These are phyloP conservation scores for Ylistrum balloti DNA, from an alignment of 1,140 invertebrate species.

Conservation along the genomic window DNA sequence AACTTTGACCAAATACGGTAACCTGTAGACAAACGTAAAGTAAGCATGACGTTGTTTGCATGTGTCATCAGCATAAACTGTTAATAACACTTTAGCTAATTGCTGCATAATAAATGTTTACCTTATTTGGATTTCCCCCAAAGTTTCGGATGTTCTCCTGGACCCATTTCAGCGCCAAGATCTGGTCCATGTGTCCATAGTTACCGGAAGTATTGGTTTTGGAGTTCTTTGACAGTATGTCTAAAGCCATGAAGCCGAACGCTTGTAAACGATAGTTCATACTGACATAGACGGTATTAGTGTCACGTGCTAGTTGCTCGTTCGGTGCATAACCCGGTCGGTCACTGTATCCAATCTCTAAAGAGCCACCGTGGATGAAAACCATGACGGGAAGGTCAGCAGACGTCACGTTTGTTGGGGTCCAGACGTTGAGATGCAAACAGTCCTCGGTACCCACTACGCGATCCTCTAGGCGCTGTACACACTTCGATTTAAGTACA, in stretches of 20 bases:
- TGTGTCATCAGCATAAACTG: too few species aligned
- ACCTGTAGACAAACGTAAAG: constrained; percentile 61
- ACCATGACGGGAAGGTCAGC: constrained; percentile 87
- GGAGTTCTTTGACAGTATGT: constrained; percentile 90
- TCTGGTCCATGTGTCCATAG: constrained; percentile 66
- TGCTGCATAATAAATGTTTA: not conserved
- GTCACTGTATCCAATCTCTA: constrained; percentile 86
- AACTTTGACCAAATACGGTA: constrained; percentile 72
- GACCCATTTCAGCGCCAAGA: constrained; percentile 61
- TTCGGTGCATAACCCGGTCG: constrained; percentile 85
- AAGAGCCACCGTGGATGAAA: constrained; percentile 90
- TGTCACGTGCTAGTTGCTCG: constrained; percentile 83
- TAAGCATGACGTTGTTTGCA: too few species aligned
- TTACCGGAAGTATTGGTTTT: constrained; percentile 82
- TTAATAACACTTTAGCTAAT: too few species aligned
- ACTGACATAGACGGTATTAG: constrained; percentile 93
- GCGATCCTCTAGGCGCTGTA: constrained; percentile 81
- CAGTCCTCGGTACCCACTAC: constrained; percentile 69
- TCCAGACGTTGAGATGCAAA: constrained; percentile 72
- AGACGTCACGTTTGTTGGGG: constrained; percentile 56
- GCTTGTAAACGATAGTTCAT: constrained; percentile 92
- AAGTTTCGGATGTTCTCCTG: constrained; percentile 64
- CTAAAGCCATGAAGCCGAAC: constrained; percentile 88
- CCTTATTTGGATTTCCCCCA: constrained; percentile 62
- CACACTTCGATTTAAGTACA: constrained; percentile 55